Base-by-base conservation (phyloP, 2,888 invertebrate species). In the Eustalomyia histrio region DNA sequence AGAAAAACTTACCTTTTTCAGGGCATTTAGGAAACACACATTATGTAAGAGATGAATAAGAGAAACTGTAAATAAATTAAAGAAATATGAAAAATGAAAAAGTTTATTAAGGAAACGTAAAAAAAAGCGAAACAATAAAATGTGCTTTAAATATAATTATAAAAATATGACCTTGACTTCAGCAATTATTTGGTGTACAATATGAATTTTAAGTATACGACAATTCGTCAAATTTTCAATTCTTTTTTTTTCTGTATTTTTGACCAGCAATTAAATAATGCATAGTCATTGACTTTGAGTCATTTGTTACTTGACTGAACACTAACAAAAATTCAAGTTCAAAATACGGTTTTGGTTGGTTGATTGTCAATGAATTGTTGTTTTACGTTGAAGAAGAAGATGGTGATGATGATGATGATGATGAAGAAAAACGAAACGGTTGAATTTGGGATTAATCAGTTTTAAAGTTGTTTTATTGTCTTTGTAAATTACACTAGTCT, bases 281-380 rank as follows among this genome's bases (percentile, higher is more conserved):
- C 35, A 33, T 58, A 74, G 73, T 74, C 69, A 79, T 55, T 79
- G 79, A 69, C 74, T 79, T 79, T 61, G 35, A 21, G 10, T 64
- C 29, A 47, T 47, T 47, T n/a, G 6, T 47, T 14, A 14, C 43
- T 47, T 47, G n/a, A n/a, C 43, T n/a, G 14, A 47, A 47, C 43
- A 47, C 7, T 29, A n/a, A 47, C 12, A n/a, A n/a, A 47, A 47
- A 47, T n/a, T 50, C 55, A 72, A 78, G 67, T 72, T 74, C 67
- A 79, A 73, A 68, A n/a, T 18, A 4, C 6, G 29, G 1, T 24
- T 2, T 6, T 29, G 29, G 17, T 65, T 29, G 18, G 50, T 43
- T 50, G 7, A 9, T 39, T 52, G 9, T 43, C 6, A 52, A 18
- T 16, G 50, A 17, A n/a, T 29, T 29, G 29, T 29, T 29, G n/a